These are phyloP conservation scores for Acronicta leporina DNA, from an alignment of 2,888 invertebrate species.

Conservation along the genomic window DNA sequence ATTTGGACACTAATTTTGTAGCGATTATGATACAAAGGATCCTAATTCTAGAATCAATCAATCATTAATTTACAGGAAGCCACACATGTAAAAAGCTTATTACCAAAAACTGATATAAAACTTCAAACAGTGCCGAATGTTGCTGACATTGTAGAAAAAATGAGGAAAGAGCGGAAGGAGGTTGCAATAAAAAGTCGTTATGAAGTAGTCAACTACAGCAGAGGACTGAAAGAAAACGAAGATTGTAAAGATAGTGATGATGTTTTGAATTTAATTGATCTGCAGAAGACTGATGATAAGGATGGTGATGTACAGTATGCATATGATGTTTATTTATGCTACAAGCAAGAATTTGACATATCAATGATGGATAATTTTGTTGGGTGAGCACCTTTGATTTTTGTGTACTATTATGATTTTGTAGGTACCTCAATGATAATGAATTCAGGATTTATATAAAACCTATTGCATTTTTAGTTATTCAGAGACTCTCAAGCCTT, in stretches of 20 bases:
- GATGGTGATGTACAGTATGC: conserved; percentile 73
- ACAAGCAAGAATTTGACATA: conserved; percentile 79
- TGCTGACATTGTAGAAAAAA: conserved; percentile 77
- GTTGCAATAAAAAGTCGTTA: conserved; percentile 74
- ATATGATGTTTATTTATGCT: conserved; percentile 82
- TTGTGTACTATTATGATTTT: too few relatives aligned
- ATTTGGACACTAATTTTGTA: too few relatives aligned
- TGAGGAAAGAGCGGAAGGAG: conserved; percentile 79
- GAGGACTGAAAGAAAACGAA: conserved; percentile 71
- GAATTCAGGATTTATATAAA: too few relatives aligned
- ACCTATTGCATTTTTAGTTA: too few relatives aligned
- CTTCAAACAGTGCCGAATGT: conserved; percentile 71
- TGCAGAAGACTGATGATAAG: conserved; percentile 68
- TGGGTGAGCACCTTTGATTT: conserved; percentile 64
- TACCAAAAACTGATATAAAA: conserved; percentile 72
- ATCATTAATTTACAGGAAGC: conserved; percentile 68
- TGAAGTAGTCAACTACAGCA: conserved; percentile 78
- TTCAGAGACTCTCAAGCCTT: too few relatives aligned
- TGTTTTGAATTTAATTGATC: conserved; percentile 75
- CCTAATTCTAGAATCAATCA: neutral
- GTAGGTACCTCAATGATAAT: too few relatives aligned
- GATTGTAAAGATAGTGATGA: conserved; percentile 53
- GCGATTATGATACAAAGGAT: too few relatives aligned
- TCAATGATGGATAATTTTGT: conserved; percentile 81
- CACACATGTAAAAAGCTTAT: conserved; percentile 70